Evolutionary conservation across 2,113 vertebrate species (phyloP), one percentile per base, ranked within the genome.

Genomic region (Zosterops pallidus): DNA sequence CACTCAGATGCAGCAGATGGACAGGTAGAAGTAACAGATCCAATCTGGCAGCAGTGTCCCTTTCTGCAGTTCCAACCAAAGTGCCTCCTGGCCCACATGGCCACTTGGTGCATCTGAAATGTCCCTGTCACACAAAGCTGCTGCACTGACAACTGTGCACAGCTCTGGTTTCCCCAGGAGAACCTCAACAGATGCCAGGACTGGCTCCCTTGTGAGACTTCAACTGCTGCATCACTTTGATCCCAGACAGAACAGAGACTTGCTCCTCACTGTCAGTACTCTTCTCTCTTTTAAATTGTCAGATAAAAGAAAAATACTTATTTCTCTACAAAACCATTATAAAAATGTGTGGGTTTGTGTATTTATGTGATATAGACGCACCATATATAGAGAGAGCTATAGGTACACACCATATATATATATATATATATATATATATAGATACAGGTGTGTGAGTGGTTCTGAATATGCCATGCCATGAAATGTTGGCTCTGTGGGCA

Each of bases 1-100:
- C 18, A 9, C 37, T 83, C 23, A 67, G 39, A 59, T n/a, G 71
- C 57, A 91, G 93, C 96, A 98, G 98, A 98, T 97, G 97, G 97
- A 97, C 97, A 98, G 98, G 97, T 97, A 97, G 98, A 97, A 97
- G 98, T 97, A 97, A 92, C 93, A 97, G 95, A 96, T 94, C 96
- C 97, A 95, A 98, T 96, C 90, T 98, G 97, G 97, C 93, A 60
- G 96, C 96, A 95, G 56, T 1, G 89, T 68, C 80, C 78, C 96
- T 98, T 98, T 96, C 92, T 97, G 91, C 97, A 97, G 95, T 55
- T 88, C 79, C 94, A 94, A 95, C 92, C 90, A 98, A 97, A 95
- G 96, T 95, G 95, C 98, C 96, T 95, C 94, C 97, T 96, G 96
- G 98, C 89, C 97, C 97, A 78, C 91, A 90, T 88, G 93, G 94